Evolutionary conservation across 2,113 vertebrate species (phyloP), one percentile per base, ranked within the genome.

Genomic region (Psittacula cyanocephala): DNA sequence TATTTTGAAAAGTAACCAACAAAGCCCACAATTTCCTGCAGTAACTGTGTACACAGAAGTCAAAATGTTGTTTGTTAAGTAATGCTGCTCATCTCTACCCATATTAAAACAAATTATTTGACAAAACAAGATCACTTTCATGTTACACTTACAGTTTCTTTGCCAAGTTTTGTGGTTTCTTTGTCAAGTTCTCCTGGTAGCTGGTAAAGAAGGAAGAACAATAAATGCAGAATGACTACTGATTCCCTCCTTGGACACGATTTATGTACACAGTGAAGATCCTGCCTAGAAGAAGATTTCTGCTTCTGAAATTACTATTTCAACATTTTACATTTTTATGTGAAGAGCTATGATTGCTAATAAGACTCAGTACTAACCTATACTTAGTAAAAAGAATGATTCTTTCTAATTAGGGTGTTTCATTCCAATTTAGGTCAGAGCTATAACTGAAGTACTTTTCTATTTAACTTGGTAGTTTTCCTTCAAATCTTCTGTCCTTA

Each of bases 351-450:
- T 60, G 91, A 72, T 87, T 91, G 84, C 63, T 87, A 86, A 85
- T 89, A 93, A 86, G 72, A 93, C 60, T 96, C 88, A 93, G 62
- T 81, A 93, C 88, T 93, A 96, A 87, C 47, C 94, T 88, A 83
- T 80, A 93, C 60, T 97, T 97, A 96, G 91, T 35, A 94, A 95
- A 95, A 97, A 88, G 60, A 92, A 6, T 50, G 49, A 50, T 91
- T 89, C 69, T 81, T 90, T 89, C 49, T 97, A 96, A 97, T 97
- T 95, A 97, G 39, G 20, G 60, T n/a, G 69, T 87, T 95, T 85
- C 71, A 72, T 75, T 87, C 67, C 64, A 92, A 63, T 93, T 96
- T 76, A 57, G 65, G 77, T 68, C 65, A 95, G 41, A 83, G 23
- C 50, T 93, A 74, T 85, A 71, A 72, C 5, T 46, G 41, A 95